A percentile compares a stretch with the other conserved stretches of the same genome.
These are phyloP conservation scores for Columbina picui DNA, from an alignment of 2,113 vertebrate genomes.

Conservation along the genomic window DNA sequence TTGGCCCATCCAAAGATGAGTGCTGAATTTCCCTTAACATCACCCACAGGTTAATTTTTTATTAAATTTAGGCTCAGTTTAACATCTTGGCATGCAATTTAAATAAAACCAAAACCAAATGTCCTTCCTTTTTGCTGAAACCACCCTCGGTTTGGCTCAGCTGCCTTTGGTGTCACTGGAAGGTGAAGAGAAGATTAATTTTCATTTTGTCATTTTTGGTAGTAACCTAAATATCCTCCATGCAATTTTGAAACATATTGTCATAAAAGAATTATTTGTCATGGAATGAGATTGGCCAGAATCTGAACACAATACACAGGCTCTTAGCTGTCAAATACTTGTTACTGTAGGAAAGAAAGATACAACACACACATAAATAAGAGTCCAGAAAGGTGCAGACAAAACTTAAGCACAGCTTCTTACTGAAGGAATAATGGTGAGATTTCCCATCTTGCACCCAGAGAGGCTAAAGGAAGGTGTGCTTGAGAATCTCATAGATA, in stretches of 20 bases:
- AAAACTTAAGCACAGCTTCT: not conserved
- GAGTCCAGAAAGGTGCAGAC: not conserved
- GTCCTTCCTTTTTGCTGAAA: conserved; percentile 57
- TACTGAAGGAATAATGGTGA: not conserved
- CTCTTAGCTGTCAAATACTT: conserved; percentile 58
- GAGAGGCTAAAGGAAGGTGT: not conserved
- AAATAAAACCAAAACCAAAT: conserved; percentile 66
- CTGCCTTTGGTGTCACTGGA: conserved; percentile 36
- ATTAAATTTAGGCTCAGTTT: conserved; percentile 61
- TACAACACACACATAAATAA: not conserved
- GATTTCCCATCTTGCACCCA: not conserved
- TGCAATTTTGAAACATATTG: not conserved
- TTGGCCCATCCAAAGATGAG: conserved; percentile 58
- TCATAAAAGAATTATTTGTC: conserved; percentile 9
- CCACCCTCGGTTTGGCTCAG: conserved; percentile 56
- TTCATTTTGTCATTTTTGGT: conserved; percentile 29
- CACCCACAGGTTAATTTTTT: conserved; percentile 64
- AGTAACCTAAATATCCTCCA: conserved; percentile 18
- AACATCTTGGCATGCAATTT: conserved; percentile 57
- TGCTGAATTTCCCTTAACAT: conserved; percentile 54
- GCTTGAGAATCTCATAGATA: not conserved
- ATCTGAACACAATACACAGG: not conserved
- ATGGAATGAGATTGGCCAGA: not conserved
- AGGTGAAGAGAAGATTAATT: conserved; percentile 36
- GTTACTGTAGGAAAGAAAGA: conserved; percentile 31